phyloP scores from a whole-genome alignment of 1,140 invertebrate genomes.

The Anastrepha ludens region DNA sequence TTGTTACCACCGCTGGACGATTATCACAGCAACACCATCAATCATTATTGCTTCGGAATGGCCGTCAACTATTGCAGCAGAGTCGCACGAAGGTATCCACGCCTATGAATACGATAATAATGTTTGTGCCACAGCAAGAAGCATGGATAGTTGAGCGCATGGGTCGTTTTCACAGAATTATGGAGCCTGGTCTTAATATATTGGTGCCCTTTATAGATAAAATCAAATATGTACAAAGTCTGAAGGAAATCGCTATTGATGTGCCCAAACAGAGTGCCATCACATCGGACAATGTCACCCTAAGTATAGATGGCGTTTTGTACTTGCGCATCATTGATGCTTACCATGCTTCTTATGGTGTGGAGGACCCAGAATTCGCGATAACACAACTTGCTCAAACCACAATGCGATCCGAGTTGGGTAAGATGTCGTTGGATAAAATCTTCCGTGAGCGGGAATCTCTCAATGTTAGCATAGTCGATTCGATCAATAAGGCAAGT shows the following conservation, averaged over 20 bases:
- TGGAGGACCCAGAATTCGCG: slow-evolving; percentile 99
- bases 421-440: slow-evolving; percentile 98
- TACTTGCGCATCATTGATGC: slow-evolving; percentile 96
- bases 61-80: slow-evolving; percentile 33
- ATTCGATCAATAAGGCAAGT: slow-evolving; percentile 98
- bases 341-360: slow-evolving; percentile 96
- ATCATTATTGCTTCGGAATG: slow-evolving; percentile 15
- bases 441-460: slow-evolving; percentile 97
- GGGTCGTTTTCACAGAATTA: slow-evolving; percentile 95
- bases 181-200: slow-evolving; percentile 96
- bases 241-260: slow-evolving; percentile 99
- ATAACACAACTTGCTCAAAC: slow-evolving; percentile 99
- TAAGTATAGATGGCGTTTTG: slow-evolving; percentile 97
- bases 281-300: slow-evolving; percentile 96
- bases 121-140: slow-evolving; percentile 99
- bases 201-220: slow-evolving; percentile 93
- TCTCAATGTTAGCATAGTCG: slow-evolving; percentile 96
- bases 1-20: slow-evolving; percentile 41
- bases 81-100: slow-evolving; percentile 77
- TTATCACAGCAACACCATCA: slow-evolving; percentile 36
- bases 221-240: slow-evolving; percentile 98
- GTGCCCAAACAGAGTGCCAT: slow-evolving; percentile 99
- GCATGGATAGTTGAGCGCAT: slow-evolving; percentile 99
- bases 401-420: slow-evolving; percentile 98
- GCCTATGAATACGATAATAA: slow-evolving; percentile 93